Evolutionary conservation across 2,888 invertebrate species (phyloP), one percentile per base, ranked within the genome.

Genomic region (Drosophila anomelani): DNA sequence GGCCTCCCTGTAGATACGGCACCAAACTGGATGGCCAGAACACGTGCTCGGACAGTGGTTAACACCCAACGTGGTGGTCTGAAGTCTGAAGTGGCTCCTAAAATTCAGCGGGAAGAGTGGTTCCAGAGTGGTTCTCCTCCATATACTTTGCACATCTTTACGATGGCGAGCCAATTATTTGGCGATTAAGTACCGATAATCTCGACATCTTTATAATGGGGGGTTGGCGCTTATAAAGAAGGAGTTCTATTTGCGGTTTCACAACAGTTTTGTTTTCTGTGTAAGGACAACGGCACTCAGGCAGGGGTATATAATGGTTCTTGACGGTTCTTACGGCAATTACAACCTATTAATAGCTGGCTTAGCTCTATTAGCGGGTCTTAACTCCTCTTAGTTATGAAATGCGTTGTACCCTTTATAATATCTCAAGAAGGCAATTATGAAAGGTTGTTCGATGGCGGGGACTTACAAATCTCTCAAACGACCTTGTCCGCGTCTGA

Each of bases 201-300:
- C 74, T 60, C 75, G 67, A 66, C 56, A 72, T 72, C 62, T 72
- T 72, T 72, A 72, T 62, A 56, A 23, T 36, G 46, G 49, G 46
- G 49, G 29, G 6, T 9, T 12, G 36, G 12, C 12, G 34, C n/a
- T 34, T 32, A 26, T 34, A 39, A 67, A 67, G n/a, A 32, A 68
- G 4, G n/a, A 68, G 36, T 68, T 49, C 20, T 68, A 68, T 56
- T 68, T 1, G 17, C 20, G 7, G 32, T 7, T 47, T 44, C 32
- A 51, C 43, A 69, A 57, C 38, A 32, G 41, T 57, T 51, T 69
- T 69, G 70, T 69, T 56, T 56, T 69, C 17, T 69, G 17, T 47
- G 49, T 39, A 46, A 53, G 66, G 53, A 53, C 66, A 66, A n/a
- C 32, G 64, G 36, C 34, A 62, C 43, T 66, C n/a, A 3, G 53